Evolutionary conservation across 1,140 invertebrate species (phyloP).

Genomic region (Drosophila mauritiana): DNA sequence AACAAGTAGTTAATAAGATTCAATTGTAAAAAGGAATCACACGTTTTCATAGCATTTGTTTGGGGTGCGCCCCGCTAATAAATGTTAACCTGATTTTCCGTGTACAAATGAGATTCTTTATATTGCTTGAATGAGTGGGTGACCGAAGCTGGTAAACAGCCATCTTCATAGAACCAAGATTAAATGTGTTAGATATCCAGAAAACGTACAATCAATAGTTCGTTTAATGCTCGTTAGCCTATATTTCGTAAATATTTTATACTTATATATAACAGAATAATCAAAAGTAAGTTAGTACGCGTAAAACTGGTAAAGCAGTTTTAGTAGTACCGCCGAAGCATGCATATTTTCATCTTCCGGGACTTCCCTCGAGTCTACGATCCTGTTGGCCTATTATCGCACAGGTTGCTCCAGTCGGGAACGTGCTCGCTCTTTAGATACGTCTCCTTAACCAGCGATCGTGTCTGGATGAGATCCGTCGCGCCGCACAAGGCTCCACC

Average conservation of each 20-base stretch:
- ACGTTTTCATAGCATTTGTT: neutral
- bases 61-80: slow-evolving; percentile 19
- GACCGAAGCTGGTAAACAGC: too few species aligned
- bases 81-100: slow-evolving; percentile 35
- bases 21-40: slow-evolving; percentile 26
- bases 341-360: neutral
- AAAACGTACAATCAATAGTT: too few species aligned
- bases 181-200: too few species aligned
- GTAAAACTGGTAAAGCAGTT: neutral
- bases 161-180: too few species aligned
- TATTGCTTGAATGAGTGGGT: too few species aligned
- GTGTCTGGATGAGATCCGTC: slow-evolving; percentile 90
- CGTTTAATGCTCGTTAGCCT: neutral
- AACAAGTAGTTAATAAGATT: slow-evolving; percentile 59
- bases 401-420: slow-evolving; percentile 93
- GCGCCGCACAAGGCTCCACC: slow-evolving; percentile 94
- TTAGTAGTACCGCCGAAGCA: too few species aligned
- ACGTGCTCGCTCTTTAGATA: slow-evolving; percentile 89
- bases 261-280: neutral
- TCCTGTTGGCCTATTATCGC: slow-evolving; percentile 86
- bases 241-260: neutral
- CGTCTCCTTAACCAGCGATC: slow-evolving; percentile 90
- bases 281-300: slow-evolving; percentile 18
- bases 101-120: neutral
- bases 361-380: slow-evolving; percentile 17